Conservation (phyloP, 2,113 vertebrate species). For the Piaya cayana region DNA sequence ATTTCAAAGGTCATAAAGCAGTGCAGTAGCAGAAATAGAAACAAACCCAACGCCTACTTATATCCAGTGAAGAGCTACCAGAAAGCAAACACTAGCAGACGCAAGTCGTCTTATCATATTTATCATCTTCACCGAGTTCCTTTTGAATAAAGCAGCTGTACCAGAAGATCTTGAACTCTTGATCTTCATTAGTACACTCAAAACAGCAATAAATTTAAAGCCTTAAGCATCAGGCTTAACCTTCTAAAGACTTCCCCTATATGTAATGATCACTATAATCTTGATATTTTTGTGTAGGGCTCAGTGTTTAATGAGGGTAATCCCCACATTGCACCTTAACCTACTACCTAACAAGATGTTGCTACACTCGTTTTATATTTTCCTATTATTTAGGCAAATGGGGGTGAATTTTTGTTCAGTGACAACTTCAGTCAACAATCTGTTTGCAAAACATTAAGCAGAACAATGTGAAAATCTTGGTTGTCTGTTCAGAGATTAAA, state of each 20-base stretch:
- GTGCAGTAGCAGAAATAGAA: neutral
- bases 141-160: neutral
- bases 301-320: neutral
- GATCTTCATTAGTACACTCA: neutral
- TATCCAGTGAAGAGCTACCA: neutral
- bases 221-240: neutral
- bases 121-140: neutral
- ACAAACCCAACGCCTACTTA: neutral
- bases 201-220: neutral
- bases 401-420: slow-evolving; percentile 19
- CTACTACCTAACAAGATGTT: neutral
- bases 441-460: slow-evolving; percentile 21
- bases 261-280: neutral
- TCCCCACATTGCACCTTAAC: neutral
- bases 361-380: neutral
- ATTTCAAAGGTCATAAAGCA: neutral
- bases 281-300: neutral
- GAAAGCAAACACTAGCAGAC: neutral
- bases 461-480: slow-evolving; percentile 30
- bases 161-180: neutral
- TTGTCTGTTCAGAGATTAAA: slow-evolving; percentile 1
- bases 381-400: slow-evolving; percentile 31
- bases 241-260: neutral
- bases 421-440: slow-evolving; percentile 45
- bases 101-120: neutral